Evolutionary conservation across 2,797 vertebrate genomes (phyloP).

Genomic region (Sebastes vulpes): DNA sequence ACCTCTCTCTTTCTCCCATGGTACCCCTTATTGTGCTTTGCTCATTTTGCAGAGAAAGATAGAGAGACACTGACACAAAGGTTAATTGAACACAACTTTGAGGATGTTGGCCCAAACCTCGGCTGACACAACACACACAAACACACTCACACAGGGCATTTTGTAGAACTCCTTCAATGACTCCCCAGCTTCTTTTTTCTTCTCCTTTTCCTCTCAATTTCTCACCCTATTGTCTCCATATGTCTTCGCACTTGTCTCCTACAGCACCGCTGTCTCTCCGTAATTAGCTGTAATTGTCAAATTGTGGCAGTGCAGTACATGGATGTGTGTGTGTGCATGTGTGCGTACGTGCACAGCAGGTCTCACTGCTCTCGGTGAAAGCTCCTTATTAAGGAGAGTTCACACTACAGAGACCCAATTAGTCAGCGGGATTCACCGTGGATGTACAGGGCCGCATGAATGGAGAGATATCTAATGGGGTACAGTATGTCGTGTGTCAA

Average conservation of each 20-base stretch:
- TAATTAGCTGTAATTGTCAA: slow-evolving; percentile 61
- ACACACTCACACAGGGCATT: background rate
- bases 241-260: background rate
- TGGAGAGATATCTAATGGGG: background rate
- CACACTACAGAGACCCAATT: slow-evolving; percentile 3
- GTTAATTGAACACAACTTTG: background rate
- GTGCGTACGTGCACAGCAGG: slow-evolving; percentile 3
- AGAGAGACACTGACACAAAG: background rate
- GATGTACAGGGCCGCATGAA: background rate
- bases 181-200: background rate
- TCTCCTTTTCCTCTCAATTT: background rate
- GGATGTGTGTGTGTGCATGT: background rate
- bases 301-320: slow-evolving; percentile 6
- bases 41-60: background rate
- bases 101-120: background rate
- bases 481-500: background rate
- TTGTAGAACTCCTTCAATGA: background rate
- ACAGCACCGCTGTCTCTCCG: slow-evolving; percentile 17
- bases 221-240: background rate
- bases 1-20: too few relatives aligned
- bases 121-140: background rate
- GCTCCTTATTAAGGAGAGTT: slow-evolving; percentile 13
- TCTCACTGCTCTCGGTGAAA: slow-evolving; percentile 1
- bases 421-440: background rate
- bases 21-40: background rate